Evolutionary conservation across 2,797 vertebrate species (phyloP).

Genomic region (Philypnodon macrostomus): DNA sequence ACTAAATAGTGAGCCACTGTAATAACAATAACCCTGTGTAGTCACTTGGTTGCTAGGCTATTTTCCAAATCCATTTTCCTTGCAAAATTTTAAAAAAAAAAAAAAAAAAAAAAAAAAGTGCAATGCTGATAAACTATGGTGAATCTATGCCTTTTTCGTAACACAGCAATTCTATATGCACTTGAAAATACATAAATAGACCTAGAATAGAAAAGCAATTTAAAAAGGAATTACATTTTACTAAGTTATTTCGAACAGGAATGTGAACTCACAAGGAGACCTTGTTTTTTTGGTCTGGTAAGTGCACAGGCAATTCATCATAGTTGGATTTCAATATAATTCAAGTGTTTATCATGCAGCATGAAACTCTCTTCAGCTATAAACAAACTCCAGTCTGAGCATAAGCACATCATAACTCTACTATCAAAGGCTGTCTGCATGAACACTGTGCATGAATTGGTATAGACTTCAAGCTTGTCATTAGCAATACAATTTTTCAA

Average conservation of each 20-base stretch:
- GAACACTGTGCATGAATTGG: not conserved
- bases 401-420: not conserved
- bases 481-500: no score
- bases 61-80: no score
- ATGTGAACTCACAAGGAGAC: not conserved
- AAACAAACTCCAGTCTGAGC: not conserved
- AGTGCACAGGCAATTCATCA: conserved; percentile 4
- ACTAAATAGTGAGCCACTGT: no score
- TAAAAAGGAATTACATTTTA: not conserved
- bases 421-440: not conserved
- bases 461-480: not conserved
- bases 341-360: not conserved
- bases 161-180: no score
- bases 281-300: not conserved
- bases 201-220: not conserved
- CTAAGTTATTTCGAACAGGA: not conserved
- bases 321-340: conserved; percentile 2
- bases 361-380: not conserved
- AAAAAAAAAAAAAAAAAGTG: no score
- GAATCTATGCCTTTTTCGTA: no score
- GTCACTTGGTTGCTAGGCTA: no score
- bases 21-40: no score
- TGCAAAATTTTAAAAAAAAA: no score
- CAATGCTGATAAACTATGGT: no score
- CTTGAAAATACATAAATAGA: not conserved